Percentiles rank a stretch among this genome's conserved stretches.
These are phyloP conservation scores for Accipiter cooperii DNA, from an alignment of 2,113 vertebrate species.

Conservation along the genomic window DNA sequence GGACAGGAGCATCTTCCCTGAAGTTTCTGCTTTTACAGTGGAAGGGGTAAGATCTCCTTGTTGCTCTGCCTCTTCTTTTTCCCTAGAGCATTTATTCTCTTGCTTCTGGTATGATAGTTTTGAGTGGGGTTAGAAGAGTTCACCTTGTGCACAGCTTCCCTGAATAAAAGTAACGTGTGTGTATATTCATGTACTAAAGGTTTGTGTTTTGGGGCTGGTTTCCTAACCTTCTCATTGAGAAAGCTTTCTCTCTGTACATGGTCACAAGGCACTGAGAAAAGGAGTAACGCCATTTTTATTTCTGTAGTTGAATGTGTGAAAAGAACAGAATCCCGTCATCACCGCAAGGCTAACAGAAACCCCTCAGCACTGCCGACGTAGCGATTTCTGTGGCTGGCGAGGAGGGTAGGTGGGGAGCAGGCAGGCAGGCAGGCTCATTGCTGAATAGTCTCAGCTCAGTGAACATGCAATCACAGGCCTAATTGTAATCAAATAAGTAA, in stretches of 20 bases:
- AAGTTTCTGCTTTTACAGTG: neutral
- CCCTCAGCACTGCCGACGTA: neutral
- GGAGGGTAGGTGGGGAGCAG: neutral
- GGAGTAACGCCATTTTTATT: neutral
- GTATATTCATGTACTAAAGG: neutral
- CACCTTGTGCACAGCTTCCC: neutral
- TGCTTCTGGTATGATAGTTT: neutral
- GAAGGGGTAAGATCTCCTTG: neutral
- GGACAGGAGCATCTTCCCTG: neutral
- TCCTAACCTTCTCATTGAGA: neutral
- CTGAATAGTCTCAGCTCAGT: neutral
- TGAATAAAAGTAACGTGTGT: neutral
- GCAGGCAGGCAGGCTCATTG: neutral
- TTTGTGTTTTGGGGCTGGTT: neutral
- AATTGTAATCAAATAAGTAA: constrained; percentile 54
- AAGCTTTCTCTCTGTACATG: neutral
- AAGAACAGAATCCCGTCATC: neutral
- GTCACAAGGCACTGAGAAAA: neutral
- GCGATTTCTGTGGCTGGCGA: neutral
- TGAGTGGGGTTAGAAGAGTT: constrained; percentile 15
- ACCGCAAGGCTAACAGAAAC: neutral
- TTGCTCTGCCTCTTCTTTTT: neutral
- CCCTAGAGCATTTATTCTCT: neutral
- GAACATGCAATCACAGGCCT: constrained; percentile 6
- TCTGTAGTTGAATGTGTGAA: neutral